Evolutionary conservation across 1,140 invertebrate genomes (phyloP).

Genomic region (Carcinoscorpius rotundicauda): DNA sequence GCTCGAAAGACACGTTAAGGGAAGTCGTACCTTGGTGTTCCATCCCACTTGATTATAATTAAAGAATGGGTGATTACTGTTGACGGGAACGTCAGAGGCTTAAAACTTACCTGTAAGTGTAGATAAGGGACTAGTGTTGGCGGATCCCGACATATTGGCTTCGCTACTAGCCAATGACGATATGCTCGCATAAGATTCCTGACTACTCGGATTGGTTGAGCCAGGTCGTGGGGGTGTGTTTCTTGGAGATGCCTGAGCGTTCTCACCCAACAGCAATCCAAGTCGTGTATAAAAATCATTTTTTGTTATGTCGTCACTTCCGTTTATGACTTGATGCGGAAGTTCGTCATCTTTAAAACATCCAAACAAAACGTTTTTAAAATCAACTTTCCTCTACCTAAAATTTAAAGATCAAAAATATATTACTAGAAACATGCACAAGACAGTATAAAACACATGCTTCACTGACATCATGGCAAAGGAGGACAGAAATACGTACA

Average conservation of each 20-base stretch:
- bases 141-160: slow-evolving; percentile 50
- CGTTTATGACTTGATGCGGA: neutral
- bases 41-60: no score
- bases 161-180: slow-evolving; percentile 62
- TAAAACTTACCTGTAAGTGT: slow-evolving; percentile 57
- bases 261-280: slow-evolving; percentile 63
- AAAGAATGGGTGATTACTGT: no score
- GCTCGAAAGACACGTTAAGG: no score
- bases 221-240: slow-evolving; percentile 17
- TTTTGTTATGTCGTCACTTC: slow-evolving; percentile 23
- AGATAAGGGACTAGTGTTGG: slow-evolving; percentile 74
- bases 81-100: no score
- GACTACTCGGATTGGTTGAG: slow-evolving; percentile 24
- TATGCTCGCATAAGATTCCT: slow-evolving; percentile 46
- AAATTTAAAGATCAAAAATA: neutral
- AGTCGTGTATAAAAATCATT: slow-evolving; percentile 74
- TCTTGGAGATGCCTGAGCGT: slow-evolving; percentile 18
- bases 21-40: no score
- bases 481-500: no score
- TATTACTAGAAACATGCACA: neutral
- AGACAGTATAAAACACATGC: neutral
- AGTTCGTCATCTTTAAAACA: neutral
- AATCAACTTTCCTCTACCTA: neutral
- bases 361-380: neutral
- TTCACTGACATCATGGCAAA: neutral